phyloP scores from a whole-genome alignment of 2,113 vertebrate species.

The Hemiscyllium ocellatum region DNA sequence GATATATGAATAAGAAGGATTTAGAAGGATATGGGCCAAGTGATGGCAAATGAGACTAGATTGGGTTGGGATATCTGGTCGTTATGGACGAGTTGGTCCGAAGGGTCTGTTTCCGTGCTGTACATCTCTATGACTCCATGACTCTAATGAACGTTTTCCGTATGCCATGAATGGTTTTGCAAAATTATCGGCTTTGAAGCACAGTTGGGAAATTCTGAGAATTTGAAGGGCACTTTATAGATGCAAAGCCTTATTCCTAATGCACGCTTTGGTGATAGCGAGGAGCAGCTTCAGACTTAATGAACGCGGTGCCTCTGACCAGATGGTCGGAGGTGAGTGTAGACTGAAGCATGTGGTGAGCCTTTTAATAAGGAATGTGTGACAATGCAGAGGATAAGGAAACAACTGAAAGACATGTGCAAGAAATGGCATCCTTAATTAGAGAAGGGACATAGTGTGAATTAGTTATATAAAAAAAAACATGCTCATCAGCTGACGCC shows the following conservation, averaged over 20 bases:
- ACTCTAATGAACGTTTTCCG: too few species aligned
- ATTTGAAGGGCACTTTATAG: too few species aligned
- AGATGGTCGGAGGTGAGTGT: background rate
- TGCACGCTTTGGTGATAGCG: too few species aligned
- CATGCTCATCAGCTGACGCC: too few species aligned
- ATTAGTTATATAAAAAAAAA: background rate
- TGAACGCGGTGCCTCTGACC: background rate
- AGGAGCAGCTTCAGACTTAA: background rate
- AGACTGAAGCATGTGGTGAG: background rate
- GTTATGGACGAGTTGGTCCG: too few species aligned
- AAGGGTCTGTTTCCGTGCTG: too few species aligned
- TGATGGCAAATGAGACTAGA: too few species aligned
- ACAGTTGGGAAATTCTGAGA: background rate
- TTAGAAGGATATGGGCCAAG: too few species aligned
- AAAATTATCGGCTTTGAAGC: background rate
- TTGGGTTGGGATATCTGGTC: too few species aligned
- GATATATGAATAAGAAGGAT: too few species aligned
- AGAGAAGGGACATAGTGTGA: conserved; percentile 17
- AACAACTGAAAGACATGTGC: background rate
- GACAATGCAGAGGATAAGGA: background rate
- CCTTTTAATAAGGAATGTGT: background rate
- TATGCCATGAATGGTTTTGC: too few species aligned
- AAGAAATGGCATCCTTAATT: background rate
- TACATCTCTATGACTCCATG: too few species aligned
- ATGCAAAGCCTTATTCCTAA: background rate